Percentiles rank a stretch among this genome's conserved stretches.
phyloP scores from a whole-genome alignment of 2,888 invertebrate genomes.

The Vannuccia rotundouncinata region DNA sequence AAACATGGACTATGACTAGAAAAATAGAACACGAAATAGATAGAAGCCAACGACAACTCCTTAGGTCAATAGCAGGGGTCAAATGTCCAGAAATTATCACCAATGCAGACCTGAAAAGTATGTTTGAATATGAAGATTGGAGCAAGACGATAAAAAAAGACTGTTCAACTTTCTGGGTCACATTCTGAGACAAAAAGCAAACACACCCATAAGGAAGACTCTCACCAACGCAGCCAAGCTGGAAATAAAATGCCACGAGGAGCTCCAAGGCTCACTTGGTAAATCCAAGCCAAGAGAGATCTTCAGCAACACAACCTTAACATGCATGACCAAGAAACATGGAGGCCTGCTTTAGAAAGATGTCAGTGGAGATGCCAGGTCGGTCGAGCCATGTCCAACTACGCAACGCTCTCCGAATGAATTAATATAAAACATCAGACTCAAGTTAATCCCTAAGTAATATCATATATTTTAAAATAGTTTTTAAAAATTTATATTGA shows the following conservation, averaged over 20 bases:
- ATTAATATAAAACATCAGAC: too few species aligned
- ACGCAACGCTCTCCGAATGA: too few species aligned
- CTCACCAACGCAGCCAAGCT: neutral
- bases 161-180: neutral
- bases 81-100: neutral
- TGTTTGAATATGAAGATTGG: neutral
- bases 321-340: neutral
- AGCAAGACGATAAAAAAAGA: neutral
- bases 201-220: neutral
- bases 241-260: neutral
- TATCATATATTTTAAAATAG: too few species aligned
- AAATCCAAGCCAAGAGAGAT: neutral
- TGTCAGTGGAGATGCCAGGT: neutral
- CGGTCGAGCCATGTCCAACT: neutral
- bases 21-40: neutral
- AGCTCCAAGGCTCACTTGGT: neutral
- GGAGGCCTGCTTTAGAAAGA: neutral
- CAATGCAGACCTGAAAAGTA: neutral
- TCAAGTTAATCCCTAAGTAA: too few species aligned
- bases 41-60: neutral
- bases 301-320: neutral
- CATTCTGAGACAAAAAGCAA: neutral
- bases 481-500: too few species aligned
- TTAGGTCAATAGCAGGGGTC: neutral
- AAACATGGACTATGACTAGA: conserved; percentile 3